Evolutionary conservation across 53 echinoderm and acorn worm genomes (phyloP).

Genomic region (Paracentrotus lividus): DNA sequence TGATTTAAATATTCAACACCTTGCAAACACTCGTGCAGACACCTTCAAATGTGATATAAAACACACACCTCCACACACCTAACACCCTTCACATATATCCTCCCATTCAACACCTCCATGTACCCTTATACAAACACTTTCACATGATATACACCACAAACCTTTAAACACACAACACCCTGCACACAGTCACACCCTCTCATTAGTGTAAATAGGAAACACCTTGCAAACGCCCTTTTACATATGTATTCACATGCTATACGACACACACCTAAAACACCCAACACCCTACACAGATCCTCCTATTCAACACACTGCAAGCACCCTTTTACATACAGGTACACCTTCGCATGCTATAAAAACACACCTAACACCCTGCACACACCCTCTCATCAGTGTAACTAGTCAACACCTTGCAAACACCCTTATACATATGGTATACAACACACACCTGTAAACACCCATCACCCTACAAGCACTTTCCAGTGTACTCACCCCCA

Average conservation of each 20-base stretch:
- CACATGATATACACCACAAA: background rate
- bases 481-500: constrained; percentile 85
- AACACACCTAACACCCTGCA: background rate
- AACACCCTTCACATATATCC: no score
- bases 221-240: background rate
- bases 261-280: no score
- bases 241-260: constrained; percentile 81
- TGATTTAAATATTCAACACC: background rate
- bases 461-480: constrained; percentile 23
- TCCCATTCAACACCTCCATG: background rate
- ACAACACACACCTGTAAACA: background rate
- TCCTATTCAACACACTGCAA: no score
- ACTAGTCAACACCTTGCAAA: background rate
- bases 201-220: background rate
- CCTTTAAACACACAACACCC: background rate
- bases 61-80: background rate
- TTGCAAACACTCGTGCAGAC: constrained; percentile 35
- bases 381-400: background rate
- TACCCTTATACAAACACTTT: background rate
- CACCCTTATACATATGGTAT: background rate
- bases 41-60: constrained; percentile 76
- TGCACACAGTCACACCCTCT: background rate
- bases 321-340: no score
- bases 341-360: no score
- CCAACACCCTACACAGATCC: no score